phyloP scores from a whole-genome alignment of 2,888 invertebrate genomes.

The Phoenoteleia sp. region DNA sequence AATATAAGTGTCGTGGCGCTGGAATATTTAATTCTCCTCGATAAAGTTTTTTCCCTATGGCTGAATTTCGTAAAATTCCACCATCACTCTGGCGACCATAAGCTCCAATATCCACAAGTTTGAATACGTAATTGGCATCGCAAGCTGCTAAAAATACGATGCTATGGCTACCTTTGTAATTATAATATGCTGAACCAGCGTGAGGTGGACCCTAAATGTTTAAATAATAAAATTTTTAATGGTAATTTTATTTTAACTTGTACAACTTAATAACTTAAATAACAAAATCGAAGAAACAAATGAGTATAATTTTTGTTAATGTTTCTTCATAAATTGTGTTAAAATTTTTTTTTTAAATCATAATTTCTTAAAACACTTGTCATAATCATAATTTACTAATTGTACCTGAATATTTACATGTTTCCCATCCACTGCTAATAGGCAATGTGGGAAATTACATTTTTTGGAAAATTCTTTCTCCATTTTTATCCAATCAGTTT shows the following conservation, averaged over 20 bases:
- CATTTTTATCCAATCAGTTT: background rate
- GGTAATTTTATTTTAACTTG: too few relatives aligned
- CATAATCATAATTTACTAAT: too few relatives aligned
- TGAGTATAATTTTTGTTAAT: too few relatives aligned
- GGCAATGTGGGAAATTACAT: constrained; percentile 22
- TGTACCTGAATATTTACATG: too few relatives aligned
- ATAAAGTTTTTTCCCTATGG: background rate
- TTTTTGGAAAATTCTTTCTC: background rate
- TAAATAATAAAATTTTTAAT: too few relatives aligned
- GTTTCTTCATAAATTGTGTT: too few relatives aligned
- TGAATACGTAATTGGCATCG: background rate
- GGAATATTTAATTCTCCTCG: background rate
- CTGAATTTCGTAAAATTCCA: background rate
- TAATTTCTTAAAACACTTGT: too few relatives aligned
- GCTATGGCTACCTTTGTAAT: background rate
- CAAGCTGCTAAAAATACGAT: background rate
- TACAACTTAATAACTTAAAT: too few relatives aligned
- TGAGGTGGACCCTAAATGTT: background rate
- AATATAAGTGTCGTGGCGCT: too few relatives aligned
- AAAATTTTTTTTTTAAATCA: too few relatives aligned
- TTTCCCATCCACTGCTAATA: too few relatives aligned
- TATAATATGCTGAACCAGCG: background rate
- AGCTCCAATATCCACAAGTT: background rate
- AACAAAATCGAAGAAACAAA: too few relatives aligned
- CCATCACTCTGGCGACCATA: background rate